These are phyloP conservation scores for Micrasema minimum DNA, from an alignment of 1,140 invertebrate genomes.

Conservation along the genomic window DNA sequence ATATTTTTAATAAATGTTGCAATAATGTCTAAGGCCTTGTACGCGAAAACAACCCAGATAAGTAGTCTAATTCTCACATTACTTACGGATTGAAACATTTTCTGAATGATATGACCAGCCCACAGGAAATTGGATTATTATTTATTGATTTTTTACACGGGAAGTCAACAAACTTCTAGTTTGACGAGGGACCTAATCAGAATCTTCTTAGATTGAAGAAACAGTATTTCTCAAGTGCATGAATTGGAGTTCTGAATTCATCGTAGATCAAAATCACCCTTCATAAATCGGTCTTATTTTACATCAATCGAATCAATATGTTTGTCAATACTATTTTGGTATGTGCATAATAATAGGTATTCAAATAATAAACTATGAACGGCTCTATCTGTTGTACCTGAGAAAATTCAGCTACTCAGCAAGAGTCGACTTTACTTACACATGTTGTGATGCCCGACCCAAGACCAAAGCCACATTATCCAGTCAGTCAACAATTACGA, in stretches of 20 bases:
- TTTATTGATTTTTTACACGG: slow-evolving; percentile 1
- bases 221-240: too few relatives aligned
- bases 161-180: slow-evolving; percentile 9
- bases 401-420: too few relatives aligned
- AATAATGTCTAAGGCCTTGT: neutral
- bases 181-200: neutral
- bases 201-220: too few relatives aligned
- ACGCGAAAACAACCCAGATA: slow-evolving; percentile 18
- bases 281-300: neutral
- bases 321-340: neutral
- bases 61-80: slow-evolving; percentile 28
- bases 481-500: neutral
- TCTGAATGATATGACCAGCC: too few relatives aligned
- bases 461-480: neutral
- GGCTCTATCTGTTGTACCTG: neutral
- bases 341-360: neutral
- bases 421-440: neutral
- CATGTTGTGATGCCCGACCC: neutral
- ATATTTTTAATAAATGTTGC: neutral
- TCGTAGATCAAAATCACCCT: neutral
- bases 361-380: neutral
- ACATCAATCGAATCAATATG: neutral
- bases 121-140: slow-evolving; percentile 43
- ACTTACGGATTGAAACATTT: slow-evolving; percentile 14
- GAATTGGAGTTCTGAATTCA: too few relatives aligned